phyloP scores from a whole-genome alignment of 2,113 vertebrate genomes.

The Gallinago undulata region DNA sequence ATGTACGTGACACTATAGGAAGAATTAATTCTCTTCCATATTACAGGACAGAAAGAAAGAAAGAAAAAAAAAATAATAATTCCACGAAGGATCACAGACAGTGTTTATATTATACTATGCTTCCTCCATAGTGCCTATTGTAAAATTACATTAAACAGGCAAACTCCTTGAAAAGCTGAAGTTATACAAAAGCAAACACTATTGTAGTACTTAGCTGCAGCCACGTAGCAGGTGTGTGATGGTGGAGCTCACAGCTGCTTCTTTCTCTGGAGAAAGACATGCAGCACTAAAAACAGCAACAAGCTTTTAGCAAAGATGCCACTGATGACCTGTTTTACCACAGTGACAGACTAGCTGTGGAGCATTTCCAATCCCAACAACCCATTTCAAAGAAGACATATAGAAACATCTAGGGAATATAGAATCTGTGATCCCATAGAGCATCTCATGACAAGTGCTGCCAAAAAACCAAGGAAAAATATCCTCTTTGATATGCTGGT shows the following conservation, averaged over 20 bases:
- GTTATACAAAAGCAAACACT: neutral
- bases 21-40: neutral
- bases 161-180: neutral
- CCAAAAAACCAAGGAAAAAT: neutral
- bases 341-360: neutral
- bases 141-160: neutral
- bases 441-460: neutral
- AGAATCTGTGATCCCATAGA: neutral
- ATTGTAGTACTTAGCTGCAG: neutral
- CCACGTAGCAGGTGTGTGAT: neutral
- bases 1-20: neutral
- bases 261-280: neutral
- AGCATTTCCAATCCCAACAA: neutral
- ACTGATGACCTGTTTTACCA: constrained; percentile 8
- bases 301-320: constrained; percentile 7
- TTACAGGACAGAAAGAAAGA: neutral
- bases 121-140: neutral
- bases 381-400: neutral
- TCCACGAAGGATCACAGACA: neutral
- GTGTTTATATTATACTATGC: neutral
- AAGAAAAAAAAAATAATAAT: neutral
- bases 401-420: neutral
- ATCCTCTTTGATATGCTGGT: neutral
- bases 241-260: neutral
- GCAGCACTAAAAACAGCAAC: neutral